These are phyloP conservation scores for Nettapus auritus DNA, from an alignment of 2,113 vertebrate genomes.

Conservation along the genomic window DNA sequence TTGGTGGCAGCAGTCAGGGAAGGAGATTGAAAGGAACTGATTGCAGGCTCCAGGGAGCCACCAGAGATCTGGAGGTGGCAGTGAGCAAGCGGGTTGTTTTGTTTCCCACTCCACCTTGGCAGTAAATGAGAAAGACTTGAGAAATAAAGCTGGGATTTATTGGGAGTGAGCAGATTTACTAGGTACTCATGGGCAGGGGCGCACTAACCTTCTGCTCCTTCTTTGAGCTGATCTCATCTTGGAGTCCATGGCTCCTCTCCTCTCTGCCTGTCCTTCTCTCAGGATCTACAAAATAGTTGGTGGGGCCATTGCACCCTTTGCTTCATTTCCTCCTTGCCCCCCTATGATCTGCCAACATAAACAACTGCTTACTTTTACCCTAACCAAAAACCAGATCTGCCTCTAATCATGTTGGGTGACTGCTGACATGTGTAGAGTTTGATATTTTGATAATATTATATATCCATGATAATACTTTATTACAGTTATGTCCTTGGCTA, in stretches of 20 bases:
- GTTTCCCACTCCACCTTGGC: background rate
- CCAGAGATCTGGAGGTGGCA: background rate
- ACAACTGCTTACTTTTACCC: conserved; percentile 13
- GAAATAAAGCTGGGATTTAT: conserved; percentile 8
- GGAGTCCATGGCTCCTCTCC: background rate
- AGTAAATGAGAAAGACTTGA: background rate
- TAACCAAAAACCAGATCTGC: conserved; percentile 24
- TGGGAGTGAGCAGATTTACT: conserved; percentile 44
- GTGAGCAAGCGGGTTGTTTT: background rate
- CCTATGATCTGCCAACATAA: background rate
- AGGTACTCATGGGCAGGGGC: background rate
- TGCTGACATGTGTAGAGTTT: conserved; percentile 36
- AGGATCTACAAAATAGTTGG: background rate
- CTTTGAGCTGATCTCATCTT: fast-evolving
- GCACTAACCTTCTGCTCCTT: background rate
- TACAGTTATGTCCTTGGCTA: conserved; percentile 46
- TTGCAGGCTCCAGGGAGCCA: background rate
- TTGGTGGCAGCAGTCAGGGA: background rate
- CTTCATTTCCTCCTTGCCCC: conserved; percentile 29
- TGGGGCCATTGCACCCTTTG: background rate
- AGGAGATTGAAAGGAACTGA: background rate
- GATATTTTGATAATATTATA: conserved; percentile 62
- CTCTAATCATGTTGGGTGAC: conserved; percentile 25
- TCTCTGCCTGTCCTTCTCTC: background rate
- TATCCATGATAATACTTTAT: conserved; percentile 47